phyloP scores from a whole-genome alignment of 2,113 vertebrate genomes.

The Paralichthys olivaceus region DNA sequence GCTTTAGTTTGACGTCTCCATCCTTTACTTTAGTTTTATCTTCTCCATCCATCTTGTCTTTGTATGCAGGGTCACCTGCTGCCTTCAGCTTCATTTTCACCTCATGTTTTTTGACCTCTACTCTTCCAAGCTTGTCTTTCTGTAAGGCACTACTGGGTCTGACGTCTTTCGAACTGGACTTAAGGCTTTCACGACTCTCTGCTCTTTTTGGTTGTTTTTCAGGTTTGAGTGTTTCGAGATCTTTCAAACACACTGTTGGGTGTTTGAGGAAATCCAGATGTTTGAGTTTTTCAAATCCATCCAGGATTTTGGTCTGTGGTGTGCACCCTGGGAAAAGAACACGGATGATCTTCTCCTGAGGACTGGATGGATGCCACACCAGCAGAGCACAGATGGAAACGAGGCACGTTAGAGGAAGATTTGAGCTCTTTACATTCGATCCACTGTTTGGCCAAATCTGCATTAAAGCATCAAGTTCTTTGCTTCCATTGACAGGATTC shows the following conservation, averaged over 20 bases:
- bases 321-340: conserved; percentile 93
- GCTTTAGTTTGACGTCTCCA: conserved; percentile 68
- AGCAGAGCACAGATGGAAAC: conserved; percentile 90
- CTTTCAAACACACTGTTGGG: conserved; percentile 85
- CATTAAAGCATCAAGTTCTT: conserved; percentile 84
- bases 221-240: conserved; percentile 74
- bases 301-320: conserved; percentile 88
- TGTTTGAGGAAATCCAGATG: conserved; percentile 90
- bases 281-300: conserved; percentile 90
- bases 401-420: conserved; percentile 81
- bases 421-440: conserved; percentile 61
- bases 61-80: conserved; percentile 54
- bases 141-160: conserved; percentile 62
- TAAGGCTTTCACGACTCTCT: conserved; percentile 90
- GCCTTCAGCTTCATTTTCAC: conserved; percentile 78
- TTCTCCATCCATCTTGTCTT: conserved; percentile 72
- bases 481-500: conserved; percentile 85
- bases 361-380: conserved; percentile 90
- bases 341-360: conserved; percentile 89
- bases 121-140: conserved; percentile 73
- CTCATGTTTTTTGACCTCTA: conserved; percentile 79
- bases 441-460: conserved; percentile 79
- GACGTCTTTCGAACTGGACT: conserved; percentile 75
- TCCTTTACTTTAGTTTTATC: conserved; percentile 81
- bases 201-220: conserved; percentile 85